phyloP scores from a whole-genome alignment of 2,888 invertebrate genomes.

The Netelia virgata region DNA sequence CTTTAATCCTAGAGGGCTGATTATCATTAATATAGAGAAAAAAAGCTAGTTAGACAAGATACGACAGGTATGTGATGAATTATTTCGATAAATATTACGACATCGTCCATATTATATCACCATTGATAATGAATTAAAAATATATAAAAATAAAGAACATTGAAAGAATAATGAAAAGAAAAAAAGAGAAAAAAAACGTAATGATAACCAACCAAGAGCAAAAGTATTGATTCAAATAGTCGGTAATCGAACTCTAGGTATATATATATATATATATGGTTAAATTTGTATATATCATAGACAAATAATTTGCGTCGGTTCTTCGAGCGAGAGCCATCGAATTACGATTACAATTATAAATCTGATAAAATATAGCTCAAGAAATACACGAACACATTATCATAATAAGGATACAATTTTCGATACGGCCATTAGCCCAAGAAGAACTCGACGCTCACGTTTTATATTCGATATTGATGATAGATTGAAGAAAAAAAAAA shows the following conservation, averaged over 20 bases:
- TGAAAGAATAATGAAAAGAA: conserved; percentile 29
- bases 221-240: conserved; percentile 76
- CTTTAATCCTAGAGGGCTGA: conserved; percentile 77
- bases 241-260: conserved; percentile 68
- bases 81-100: conserved; percentile 79
- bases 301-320: conserved; percentile 63
- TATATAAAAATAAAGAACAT: conserved; percentile 44
- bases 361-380: neutral
- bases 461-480: conserved; percentile 34
- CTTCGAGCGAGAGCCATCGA: conserved; percentile 61
- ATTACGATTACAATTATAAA: conserved; percentile 18
- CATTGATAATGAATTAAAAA: conserved; percentile 61
- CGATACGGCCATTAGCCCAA: conserved; percentile 40
- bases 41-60: conserved; percentile 80
- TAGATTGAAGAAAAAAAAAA: conserved; percentile 36
- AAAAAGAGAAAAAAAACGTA: conserved; percentile 21
- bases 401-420: neutral
- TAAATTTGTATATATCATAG: conserved; percentile 62
- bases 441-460: conserved; percentile 57
- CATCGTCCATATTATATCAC: conserved; percentile 78
- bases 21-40: conserved; percentile 57
- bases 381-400: neutral
- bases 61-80: conserved; percentile 71
- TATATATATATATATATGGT: conserved; percentile 60
- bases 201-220: conserved; percentile 74